A percentile compares a stretch with the other conserved stretches of the same genome.
Evolutionary conservation across 2,113 vertebrate genomes (phyloP).

Genomic region (Pithys albifrons): DNA sequence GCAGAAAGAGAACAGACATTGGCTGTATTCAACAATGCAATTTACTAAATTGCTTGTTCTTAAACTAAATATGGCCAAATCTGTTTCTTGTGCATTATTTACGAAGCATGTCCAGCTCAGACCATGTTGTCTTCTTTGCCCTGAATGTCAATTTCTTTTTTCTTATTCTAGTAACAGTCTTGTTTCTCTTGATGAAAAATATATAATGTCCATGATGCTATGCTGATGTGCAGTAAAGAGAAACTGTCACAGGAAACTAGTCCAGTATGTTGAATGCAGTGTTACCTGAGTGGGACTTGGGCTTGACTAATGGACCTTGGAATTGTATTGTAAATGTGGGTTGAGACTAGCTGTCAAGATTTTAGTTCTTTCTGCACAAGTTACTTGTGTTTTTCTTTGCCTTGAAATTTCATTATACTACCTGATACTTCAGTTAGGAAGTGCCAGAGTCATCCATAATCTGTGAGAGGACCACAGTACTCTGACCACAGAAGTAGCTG

Average conservation of each 20-base stretch:
- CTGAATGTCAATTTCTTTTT: neutral
- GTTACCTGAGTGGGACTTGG: neutral
- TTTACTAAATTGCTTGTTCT: neutral
- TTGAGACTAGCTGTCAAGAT: neutral
- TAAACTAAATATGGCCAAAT: neutral
- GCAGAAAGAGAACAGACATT: neutral
- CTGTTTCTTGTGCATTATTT: neutral
- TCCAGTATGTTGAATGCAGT: neutral
- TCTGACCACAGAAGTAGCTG: neutral
- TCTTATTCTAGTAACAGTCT: neutral
- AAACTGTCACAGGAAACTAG: neutral
- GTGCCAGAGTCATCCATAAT: neutral
- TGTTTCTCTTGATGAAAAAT: neutral
- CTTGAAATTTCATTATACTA: slow-evolving; percentile 35
- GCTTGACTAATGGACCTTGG: neutral
- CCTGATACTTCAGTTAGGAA: neutral
- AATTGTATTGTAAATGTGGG: neutral
- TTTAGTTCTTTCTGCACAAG: neutral
- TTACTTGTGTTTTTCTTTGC: neutral
- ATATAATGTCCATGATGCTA: neutral
- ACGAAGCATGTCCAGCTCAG: neutral
- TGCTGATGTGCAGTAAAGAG: neutral
- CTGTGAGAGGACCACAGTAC: neutral
- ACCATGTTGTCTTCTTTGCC: neutral
- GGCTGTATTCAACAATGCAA: neutral